phyloP scores from a whole-genome alignment of 2,888 invertebrate species.

The Stenotaenia linearis region DNA sequence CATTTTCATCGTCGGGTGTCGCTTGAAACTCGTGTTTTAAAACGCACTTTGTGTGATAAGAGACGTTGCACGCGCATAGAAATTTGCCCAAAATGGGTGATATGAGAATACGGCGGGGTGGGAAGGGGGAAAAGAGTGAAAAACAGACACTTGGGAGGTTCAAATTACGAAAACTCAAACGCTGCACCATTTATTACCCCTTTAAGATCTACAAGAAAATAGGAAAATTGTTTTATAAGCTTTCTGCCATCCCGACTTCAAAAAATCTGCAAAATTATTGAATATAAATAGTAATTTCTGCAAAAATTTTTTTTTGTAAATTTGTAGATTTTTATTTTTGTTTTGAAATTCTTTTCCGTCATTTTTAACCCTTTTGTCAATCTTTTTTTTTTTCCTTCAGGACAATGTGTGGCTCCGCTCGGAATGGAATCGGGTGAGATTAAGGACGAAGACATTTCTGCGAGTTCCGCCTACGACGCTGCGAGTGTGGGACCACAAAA shows the following conservation, averaged over 20 bases:
- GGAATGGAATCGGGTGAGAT: constrained; percentile 82
- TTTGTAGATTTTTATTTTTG: too few relatives aligned
- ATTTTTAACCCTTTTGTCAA: background rate
- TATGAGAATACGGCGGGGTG: background rate
- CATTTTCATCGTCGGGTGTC: constrained; percentile 14
- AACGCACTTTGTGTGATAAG: constrained; percentile 26
- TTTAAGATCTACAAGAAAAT: background rate
- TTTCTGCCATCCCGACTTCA: too few relatives aligned
- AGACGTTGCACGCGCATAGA: constrained; percentile 8
- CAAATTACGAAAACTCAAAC: background rate
- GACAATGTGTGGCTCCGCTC: constrained; percentile 71
- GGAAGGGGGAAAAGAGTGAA: background rate
- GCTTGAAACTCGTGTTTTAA: constrained; percentile 16
- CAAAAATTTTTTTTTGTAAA: too few relatives aligned
- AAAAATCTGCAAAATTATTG: too few relatives aligned
- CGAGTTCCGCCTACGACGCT: constrained; percentile 78
- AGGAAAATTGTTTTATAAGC: background rate
- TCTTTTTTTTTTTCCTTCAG: constrained; percentile 50
- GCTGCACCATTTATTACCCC: background rate
- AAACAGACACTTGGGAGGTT: constrained; percentile 3
- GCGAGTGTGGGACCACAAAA: constrained; percentile 79
- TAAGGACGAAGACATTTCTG: constrained; percentile 70
- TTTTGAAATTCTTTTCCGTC: too few relatives aligned
- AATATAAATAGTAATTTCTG: too few relatives aligned
- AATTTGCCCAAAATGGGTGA: constrained; percentile 13